Conservation (phyloP, 2,888 invertebrate genomes). For the Drosophila lutescens region DNA sequence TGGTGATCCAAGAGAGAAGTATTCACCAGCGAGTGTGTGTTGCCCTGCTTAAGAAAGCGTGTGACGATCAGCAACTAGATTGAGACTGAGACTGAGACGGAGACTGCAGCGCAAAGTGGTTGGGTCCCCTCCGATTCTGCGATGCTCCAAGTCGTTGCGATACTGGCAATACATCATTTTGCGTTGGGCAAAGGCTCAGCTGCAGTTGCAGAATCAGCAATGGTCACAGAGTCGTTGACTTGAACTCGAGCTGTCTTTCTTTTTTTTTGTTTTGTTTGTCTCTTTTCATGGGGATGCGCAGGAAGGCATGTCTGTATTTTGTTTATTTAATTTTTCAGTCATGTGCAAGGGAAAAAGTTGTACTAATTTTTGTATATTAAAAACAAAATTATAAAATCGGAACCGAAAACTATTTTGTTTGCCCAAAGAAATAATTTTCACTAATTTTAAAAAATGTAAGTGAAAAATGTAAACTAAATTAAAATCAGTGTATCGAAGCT, state of each 20-base stretch:
- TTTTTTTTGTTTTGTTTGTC: constrained; percentile 15
- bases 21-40: not conserved
- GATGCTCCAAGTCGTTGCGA: constrained; percentile 8
- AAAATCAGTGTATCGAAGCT: too few species aligned
- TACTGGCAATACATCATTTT: constrained; percentile 30
- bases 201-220: constrained; percentile 10
- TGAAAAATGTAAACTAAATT: too few species aligned
- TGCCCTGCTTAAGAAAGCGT: constrained; percentile 21
- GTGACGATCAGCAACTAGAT: constrained; percentile 51
- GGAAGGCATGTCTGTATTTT: constrained; percentile 19
- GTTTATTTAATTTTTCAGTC: constrained; percentile 8
- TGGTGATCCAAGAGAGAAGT: not conserved
- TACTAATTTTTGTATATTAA: not conserved
- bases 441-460: too few species aligned
- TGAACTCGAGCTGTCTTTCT: constrained; percentile 18
- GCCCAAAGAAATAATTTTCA: too few species aligned
- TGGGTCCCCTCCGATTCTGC: constrained; percentile 15
- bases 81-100: constrained; percentile 42
- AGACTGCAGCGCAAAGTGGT: constrained; percentile 36
- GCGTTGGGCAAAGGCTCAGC: constrained; percentile 12
- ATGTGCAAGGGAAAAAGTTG: not conserved
- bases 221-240: constrained; percentile 42
- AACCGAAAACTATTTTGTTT: too few species aligned
- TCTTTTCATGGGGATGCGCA: constrained; percentile 12
- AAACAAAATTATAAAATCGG: not conserved